A percentile compares a stretch with the other conserved stretches of the same genome.
Evolutionary conservation across 2,113 vertebrate species (phyloP).

Genomic region (Holacanthus passer): DNA sequence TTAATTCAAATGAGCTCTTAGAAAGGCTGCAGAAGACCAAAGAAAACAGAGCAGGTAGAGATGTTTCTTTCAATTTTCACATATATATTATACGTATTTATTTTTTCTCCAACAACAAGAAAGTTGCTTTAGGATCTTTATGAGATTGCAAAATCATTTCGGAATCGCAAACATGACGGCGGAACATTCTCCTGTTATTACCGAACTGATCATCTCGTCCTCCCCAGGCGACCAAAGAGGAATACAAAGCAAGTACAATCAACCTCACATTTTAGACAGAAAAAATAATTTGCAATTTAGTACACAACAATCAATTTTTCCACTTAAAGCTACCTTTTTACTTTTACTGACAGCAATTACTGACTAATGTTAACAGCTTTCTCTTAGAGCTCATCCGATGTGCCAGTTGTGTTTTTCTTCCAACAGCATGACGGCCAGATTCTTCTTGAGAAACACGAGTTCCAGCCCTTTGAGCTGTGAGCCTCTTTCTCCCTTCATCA

Average conservation of each 20-base stretch:
- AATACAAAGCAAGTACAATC: neutral
- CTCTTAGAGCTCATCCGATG: neutral
- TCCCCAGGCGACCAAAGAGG: neutral
- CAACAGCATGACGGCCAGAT: neutral
- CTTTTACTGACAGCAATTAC: neutral
- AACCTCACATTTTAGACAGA: neutral
- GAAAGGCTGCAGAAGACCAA: neutral
- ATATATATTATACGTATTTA: neutral
- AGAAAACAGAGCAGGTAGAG: too few species aligned
- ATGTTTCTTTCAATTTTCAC: too few species aligned
- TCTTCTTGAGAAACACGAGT: constrained; percentile 19
- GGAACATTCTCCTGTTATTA: neutral
- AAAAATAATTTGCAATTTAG: neutral
- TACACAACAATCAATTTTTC: neutral
- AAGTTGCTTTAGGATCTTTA: neutral
- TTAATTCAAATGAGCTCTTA: neutral
- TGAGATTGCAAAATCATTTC: neutral
- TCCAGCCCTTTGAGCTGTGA: constrained; percentile 2
- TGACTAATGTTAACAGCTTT: neutral
- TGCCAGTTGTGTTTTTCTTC: neutral
- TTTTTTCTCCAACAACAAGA: neutral
- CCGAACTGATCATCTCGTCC: neutral
- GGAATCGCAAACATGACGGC: neutral
- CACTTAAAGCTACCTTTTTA: neutral
- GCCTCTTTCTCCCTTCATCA: constrained; percentile 44